Evolutionary conservation across 2,113 vertebrate genomes (phyloP), one percentile per base, ranked within the genome.

Genomic region (Rhynchomys soricoides): DNA sequence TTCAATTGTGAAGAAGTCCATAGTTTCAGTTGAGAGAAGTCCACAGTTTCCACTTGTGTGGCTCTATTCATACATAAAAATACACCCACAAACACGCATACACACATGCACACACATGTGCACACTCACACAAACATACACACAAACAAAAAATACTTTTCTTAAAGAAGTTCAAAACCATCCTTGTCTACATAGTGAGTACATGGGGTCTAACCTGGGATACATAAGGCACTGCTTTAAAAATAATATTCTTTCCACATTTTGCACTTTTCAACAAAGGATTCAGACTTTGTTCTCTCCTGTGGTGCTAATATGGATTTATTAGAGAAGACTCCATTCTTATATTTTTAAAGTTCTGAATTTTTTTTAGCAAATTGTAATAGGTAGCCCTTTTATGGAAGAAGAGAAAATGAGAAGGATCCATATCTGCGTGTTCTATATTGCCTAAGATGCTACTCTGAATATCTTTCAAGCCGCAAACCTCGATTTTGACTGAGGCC

Each of bases 191-290:
- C 52, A 82, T 24, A 82, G 78, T 82, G 10, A 57, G 52, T 82
- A n/a, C n/a, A n/a, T n/a, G 10, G 37, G 21, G 52, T 21, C 31
- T 37, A 82, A 9, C 19, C 78, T 82, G 52, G 9, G 10, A 37
- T n/a, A n/a, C 31, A 57, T 12, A 37, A 55, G 15, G 17, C 34
- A 21, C n/a, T 45, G 19, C 55, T 52, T 55, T 48, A 55, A 94
- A 89, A 64, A 17, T 52, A 34, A n/a, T 13, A n/a, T 86, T 66
- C 57, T 82, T 68, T 70, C 29, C 52, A 45, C 71, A 16, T 37
- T 43, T 43, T 91, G 88, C 34, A 94, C 62, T 40, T 55, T 85
- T 52, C 22, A 43, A 93, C 73, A 43, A 97, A 59, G 52, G 19
- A 34, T 31, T 24, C 59, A 64, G n/a, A 93, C 26, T 45, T 89